Percentiles rank a stretch among this genome's conserved stretches.
phyloP scores from a whole-genome alignment of 2,113 vertebrate genomes.

The Rhinolophus ferrumequinum region DNA sequence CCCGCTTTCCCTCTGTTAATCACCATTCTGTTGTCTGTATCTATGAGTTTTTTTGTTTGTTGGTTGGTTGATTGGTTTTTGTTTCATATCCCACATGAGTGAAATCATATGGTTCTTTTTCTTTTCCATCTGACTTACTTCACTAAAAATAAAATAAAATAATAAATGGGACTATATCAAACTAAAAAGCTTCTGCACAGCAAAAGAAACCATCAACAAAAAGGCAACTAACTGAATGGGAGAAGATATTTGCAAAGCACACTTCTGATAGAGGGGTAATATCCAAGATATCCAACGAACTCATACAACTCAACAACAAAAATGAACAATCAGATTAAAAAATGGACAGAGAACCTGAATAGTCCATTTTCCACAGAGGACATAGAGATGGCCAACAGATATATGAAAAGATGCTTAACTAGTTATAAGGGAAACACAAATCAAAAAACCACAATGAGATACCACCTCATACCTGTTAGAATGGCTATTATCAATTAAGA shows the following conservation, averaged over 20 bases:
- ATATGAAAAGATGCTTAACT: neutral
- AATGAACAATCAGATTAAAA: neutral
- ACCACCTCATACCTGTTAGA: neutral
- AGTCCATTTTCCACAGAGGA: neutral
- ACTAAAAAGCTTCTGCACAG: no score
- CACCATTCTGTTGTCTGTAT: neutral
- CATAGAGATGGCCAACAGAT: neutral
- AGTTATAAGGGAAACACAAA: neutral
- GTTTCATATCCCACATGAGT: neutral
- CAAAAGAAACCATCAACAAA: neutral
- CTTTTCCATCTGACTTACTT: neutral
- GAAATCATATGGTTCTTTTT: neutral
- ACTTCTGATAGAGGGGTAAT: neutral
- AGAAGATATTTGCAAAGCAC: neutral
- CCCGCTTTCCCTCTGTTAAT: neutral
- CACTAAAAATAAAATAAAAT: neutral
- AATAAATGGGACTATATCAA: no score
- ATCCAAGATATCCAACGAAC: neutral
- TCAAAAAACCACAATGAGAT: neutral
- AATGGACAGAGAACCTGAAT: neutral
- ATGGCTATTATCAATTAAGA: neutral
- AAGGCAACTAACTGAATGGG: neutral
- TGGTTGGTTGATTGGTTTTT: neutral
- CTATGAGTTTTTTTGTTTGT: neutral
- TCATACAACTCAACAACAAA: neutral